These are phyloP conservation scores for Megalops atlanticus DNA, from an alignment of 2,113 vertebrate species.

Conservation along the genomic window DNA sequence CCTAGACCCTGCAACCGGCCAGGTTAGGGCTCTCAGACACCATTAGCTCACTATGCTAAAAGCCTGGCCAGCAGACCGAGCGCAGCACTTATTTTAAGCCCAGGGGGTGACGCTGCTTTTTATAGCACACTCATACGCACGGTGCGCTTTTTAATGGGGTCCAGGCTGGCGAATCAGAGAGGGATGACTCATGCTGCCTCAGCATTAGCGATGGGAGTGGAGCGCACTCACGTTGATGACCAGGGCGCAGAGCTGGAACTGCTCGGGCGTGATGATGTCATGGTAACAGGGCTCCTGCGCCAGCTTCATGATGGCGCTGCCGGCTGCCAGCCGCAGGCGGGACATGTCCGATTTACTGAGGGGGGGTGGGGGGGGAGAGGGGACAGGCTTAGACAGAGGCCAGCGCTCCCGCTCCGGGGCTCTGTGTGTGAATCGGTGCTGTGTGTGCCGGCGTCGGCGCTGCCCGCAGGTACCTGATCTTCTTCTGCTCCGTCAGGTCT, in stretches of 20 bases:
- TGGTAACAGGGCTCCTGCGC: slow-evolving; percentile 98
- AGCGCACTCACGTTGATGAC: slow-evolving; percentile 90
- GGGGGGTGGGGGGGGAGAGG: slow-evolving; percentile 44
- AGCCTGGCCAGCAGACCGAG: too few species aligned
- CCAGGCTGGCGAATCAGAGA: too few species aligned
- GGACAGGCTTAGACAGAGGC: not conserved
- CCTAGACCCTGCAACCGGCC: not conserved
- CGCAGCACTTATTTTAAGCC: not conserved
- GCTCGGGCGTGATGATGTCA: slow-evolving; percentile 98
- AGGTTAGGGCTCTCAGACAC: not conserved
- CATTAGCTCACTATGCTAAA: not conserved
- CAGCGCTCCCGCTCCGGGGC: not conserved
- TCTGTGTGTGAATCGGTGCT: not conserved
- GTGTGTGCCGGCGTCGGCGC: too few species aligned
- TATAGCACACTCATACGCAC: too few species aligned
- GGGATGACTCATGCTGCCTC: too few species aligned
- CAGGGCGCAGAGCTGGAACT: slow-evolving; percentile 97
- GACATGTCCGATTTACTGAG: slow-evolving; percentile 98
- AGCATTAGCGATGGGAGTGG: not conserved
- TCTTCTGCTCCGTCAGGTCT: slow-evolving; percentile 96
- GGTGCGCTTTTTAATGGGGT: too few species aligned
- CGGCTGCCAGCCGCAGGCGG: slow-evolving; percentile 93
- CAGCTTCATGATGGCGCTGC: slow-evolving; percentile 98
- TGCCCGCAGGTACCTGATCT: slow-evolving; percentile 81
- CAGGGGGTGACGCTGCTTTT: too few species aligned